Percentiles rank a stretch among this genome's conserved stretches.
phyloP scores from a whole-genome alignment of 2,797 vertebrate species.

The Ciconia nigra region DNA sequence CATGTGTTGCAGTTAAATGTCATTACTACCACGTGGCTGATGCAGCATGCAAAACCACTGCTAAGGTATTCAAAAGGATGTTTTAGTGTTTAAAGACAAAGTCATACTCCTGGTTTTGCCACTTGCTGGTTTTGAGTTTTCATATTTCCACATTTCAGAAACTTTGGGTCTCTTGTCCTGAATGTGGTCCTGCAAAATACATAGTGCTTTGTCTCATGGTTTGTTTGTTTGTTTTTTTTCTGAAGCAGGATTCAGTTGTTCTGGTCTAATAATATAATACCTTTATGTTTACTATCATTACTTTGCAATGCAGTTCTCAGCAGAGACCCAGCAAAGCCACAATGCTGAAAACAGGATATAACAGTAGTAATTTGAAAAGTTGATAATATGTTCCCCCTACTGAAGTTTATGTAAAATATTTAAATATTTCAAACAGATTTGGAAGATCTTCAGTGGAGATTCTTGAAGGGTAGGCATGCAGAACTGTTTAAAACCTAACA shows the following conservation, averaged over 20 bases:
- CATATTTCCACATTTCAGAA: neutral
- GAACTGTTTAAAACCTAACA: neutral
- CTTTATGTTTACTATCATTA: neutral
- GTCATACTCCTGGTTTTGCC: neutral
- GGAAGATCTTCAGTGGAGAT: neutral
- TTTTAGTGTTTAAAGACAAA: neutral
- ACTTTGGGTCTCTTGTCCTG: neutral
- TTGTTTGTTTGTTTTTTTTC: no score
- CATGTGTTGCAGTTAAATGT: neutral
- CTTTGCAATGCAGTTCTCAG: neutral
- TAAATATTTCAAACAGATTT: neutral
- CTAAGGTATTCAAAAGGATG: neutral
- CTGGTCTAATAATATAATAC: neutral
- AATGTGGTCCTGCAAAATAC: neutral
- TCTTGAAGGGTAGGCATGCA: neutral
- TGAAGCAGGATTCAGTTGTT: neutral
- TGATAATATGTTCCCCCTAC: neutral
- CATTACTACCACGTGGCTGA: neutral
- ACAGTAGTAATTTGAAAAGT: neutral
- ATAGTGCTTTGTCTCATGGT: neutral
- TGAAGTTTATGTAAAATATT: neutral
- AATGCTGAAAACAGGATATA: neutral
- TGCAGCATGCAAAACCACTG: neutral
- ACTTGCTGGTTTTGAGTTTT: neutral
- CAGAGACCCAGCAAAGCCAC: neutral